These are phyloP conservation scores for Hoplias malabaricus DNA, from an alignment of 2,113 vertebrate species.

Conservation along the genomic window DNA sequence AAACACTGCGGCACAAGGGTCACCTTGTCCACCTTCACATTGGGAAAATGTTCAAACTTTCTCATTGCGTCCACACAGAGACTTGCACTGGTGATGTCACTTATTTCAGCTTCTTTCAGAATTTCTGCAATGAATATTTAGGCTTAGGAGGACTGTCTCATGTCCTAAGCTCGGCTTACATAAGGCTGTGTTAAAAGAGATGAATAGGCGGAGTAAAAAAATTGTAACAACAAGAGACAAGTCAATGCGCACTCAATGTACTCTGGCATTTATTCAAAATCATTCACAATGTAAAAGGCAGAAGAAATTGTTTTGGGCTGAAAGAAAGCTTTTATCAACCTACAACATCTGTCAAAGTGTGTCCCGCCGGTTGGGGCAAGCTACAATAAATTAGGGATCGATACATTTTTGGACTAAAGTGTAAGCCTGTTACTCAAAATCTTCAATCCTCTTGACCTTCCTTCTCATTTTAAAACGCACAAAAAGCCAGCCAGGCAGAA, in stretches of 20 bases:
- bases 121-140: background rate
- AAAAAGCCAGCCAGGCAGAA: constrained; percentile 4
- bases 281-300: background rate
- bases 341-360: background rate
- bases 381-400: background rate
- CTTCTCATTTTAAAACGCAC: background rate
- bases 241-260: background rate
- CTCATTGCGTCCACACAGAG: background rate
- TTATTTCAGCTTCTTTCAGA: background rate
- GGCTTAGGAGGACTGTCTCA: background rate
- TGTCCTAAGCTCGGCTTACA: background rate
- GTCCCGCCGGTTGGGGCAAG: background rate
- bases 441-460: background rate
- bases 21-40: background rate
- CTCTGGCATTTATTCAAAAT: background rate
- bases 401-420: background rate
- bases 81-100: no score
- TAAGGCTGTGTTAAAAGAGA: background rate
- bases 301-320: background rate
- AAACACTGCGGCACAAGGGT: background rate
- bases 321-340: background rate
- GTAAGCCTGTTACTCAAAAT: background rate
- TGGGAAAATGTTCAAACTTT: background rate
- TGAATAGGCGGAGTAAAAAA: no score
- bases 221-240: background rate